Base-by-base conservation (phyloP, 2,888 invertebrate genomes). In the Campoplex capitator region DNA sequence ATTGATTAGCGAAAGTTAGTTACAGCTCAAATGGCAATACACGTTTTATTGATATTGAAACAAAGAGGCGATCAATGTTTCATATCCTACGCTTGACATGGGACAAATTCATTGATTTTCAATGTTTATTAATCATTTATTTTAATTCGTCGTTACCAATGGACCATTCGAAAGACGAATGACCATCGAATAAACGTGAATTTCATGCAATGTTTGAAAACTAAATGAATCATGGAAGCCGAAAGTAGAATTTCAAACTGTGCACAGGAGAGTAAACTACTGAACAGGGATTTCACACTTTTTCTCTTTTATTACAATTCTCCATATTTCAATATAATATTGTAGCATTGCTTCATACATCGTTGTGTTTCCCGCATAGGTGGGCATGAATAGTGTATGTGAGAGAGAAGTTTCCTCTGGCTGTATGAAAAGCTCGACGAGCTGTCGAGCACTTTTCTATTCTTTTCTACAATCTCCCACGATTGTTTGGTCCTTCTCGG, bases 391-490 rank as follows among this genome's bases (percentile, higher is more conserved):
- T 68, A 70, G 42, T 51, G 67, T 38, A 78, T 68, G 8, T 42
- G 32, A 58, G 11, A 38, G 23, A 54, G 32, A 70, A n/a, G 32
- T 32, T 23, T 68, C 56, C 58, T 68, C 56, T 74, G 68, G 74
- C 42, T 67, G 23, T 9, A 58, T 48, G 74, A 82, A 74, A 54
- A 13, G 54, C 76, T 28, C 76, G 62, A 77, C 76, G 62, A 83
- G 76, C 28, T 77, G 62, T 62, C 38, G 38, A 79, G 78, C 70
- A 79, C 78, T 71, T 76, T 32, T 28, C 62, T 38, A 28, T 51
- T 48, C 35, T 28, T 35, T 16, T 18, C 35, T 18, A 48, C 83
- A 62, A 76, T 83, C 76, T 58, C 38, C 58, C 76, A 71, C 76
- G 28, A 83, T 83, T 76, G 68, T 70, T 76, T 62, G 62, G 35